Evolutionary conservation across 2,888 invertebrate species (phyloP).

Genomic region (Zygogramma bicolorata): DNA sequence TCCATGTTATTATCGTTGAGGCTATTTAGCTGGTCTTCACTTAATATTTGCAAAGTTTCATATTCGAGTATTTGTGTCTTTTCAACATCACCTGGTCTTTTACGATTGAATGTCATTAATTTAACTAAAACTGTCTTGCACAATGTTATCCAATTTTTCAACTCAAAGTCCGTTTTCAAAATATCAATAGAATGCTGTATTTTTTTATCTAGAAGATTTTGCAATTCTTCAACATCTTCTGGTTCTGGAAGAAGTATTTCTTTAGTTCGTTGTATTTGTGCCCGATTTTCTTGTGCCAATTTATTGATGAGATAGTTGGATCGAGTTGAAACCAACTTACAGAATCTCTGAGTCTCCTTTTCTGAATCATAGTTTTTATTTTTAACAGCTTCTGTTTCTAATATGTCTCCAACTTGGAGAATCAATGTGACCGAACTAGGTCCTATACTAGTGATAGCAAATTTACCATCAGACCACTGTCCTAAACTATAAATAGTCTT

Average conservation of each 20-base stretch:
- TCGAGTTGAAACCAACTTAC: neutral
- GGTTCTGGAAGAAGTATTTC: neutral
- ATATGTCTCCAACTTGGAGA: constrained; percentile 6
- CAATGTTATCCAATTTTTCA: constrained; percentile 1
- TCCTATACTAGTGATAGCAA: neutral
- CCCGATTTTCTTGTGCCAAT: constrained; percentile 12
- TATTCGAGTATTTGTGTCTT: constrained; percentile 16
- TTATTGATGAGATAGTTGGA: constrained; percentile 15
- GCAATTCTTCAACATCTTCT: constrained; percentile 6
- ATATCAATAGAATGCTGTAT: neutral
- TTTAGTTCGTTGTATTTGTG: neutral
- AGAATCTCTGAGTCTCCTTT: constrained; percentile 11
- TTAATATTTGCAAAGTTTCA: constrained; percentile 1
- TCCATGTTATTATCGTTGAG: neutral
- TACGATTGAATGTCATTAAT: constrained; percentile 14
- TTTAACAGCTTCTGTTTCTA: constrained; percentile 10
- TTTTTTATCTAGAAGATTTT: neutral
- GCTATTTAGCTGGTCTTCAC: neutral
- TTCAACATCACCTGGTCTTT: constrained; percentile 17
- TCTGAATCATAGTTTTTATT: constrained; percentile 10
- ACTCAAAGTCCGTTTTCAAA: neutral
- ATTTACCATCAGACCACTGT: constrained; percentile 2
- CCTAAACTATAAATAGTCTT: constrained; percentile 9
- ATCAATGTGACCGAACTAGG: constrained; percentile 15
- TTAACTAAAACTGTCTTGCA: neutral